Conservation (phyloP, 2,888 invertebrate species). For the Petrolisthes cinctipes region DNA sequence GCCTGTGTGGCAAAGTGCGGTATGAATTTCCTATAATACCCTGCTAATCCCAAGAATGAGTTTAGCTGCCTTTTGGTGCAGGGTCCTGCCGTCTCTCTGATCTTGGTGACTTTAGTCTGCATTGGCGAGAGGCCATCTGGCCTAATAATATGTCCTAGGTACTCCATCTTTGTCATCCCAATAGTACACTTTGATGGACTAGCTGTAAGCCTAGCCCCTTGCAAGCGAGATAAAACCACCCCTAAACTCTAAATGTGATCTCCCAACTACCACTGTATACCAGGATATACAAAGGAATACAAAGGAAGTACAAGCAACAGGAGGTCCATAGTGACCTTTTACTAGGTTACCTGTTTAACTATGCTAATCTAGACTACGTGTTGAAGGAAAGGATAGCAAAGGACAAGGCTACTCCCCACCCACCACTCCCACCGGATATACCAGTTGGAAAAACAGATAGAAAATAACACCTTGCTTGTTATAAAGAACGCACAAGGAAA, state of each 20-base stretch:
- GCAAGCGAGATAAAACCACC: background rate
- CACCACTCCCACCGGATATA: too few species aligned
- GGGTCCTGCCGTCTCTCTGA: background rate
- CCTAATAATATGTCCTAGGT: background rate
- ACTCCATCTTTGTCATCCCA: background rate
- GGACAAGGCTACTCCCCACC: too few species aligned
- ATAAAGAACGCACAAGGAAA: too few species aligned
- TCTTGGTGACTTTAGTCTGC: background rate
- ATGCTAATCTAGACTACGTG: too few species aligned
- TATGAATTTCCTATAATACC: slow-evolving; percentile 15
- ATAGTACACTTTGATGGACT: background rate
- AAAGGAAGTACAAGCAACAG: too few species aligned
- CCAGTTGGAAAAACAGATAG: too few species aligned
- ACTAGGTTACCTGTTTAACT: too few species aligned
- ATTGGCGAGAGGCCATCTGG: background rate
- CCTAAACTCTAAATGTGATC: background rate
- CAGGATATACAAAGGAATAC: too few species aligned
- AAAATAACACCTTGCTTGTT: too few species aligned
- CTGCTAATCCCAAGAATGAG: background rate
- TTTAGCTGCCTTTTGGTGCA: background rate
- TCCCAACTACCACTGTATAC: background rate
- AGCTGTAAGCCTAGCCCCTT: background rate
- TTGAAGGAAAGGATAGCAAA: too few species aligned
- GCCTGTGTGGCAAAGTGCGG: background rate
- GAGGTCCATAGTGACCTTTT: too few species aligned